Base-by-base conservation (phyloP, 2,797 vertebrate genomes). In the Etheostoma perlongum region DNA sequence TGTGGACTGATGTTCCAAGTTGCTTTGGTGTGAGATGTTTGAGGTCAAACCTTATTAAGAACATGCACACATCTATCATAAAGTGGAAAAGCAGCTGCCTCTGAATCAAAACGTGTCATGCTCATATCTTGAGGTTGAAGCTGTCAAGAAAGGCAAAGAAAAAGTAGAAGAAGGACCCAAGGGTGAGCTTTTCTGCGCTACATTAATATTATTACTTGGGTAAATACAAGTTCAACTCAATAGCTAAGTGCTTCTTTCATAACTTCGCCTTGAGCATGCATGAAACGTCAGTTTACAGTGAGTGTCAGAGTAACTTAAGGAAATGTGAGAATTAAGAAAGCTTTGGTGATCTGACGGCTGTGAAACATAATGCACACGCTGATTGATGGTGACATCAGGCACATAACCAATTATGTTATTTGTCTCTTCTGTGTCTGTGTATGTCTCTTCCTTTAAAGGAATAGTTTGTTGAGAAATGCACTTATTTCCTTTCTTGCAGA, bases 121-220 rank as follows among this genome's bases (percentile, higher is more conserved):
- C 79, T 85, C 60, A 21, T 27, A 30, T 76, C 54, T 64, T 15
- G 52, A 83, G 84, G 68, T 79, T 85, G 12, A 83, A 72, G 68
- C 83, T 64, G 25, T 83, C 30, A 15, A 78, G 42, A 83, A 82
- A 81, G 66, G 82, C 74, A 63, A 81, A 70, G 19, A 11, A 79
- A 82, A 71, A 36, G 51, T 19, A 49, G 75, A 65, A 57, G 54
- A 53, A 44, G 66, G 23, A 81, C 44, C 53, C 53, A 16, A 40
- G 59, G 53, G 65, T 9, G 65, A 87, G 84, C 60, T 81, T 87
- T 83, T 75, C 75, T 84, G 81, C 3, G 84, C 88, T 90, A 92
- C 88, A 88, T 82, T 57, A 81, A 67, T 49, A 54, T 77, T 80
- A 83, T 74, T 75, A 85, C 67, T 73, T 47, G 16, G 48, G 51